A percentile compares a stretch with the other conserved stretches of the same genome.
Evolutionary conservation across 1,140 invertebrate species (phyloP).

Genomic region (Diachasma alloeum): DNA sequence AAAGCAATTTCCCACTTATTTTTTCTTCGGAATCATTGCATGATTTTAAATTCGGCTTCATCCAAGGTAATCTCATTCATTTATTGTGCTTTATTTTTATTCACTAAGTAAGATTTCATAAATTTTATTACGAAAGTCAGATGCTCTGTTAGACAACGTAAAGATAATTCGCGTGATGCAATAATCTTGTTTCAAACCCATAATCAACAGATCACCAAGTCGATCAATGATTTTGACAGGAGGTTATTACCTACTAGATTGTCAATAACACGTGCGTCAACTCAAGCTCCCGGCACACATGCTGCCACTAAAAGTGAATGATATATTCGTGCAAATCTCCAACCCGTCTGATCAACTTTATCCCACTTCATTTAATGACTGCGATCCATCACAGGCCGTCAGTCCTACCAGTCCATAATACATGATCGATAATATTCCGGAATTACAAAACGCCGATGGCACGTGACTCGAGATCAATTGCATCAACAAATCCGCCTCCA

Average conservation of each 20-base stretch:
- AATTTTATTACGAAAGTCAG: too few species aligned
- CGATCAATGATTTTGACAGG: neutral
- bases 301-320: neutral
- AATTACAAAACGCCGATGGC: neutral
- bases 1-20: too few species aligned
- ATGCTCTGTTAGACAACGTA: too few species aligned
- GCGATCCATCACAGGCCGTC: conserved; percentile 60
- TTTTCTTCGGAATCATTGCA: too few species aligned
- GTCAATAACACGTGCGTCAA: neutral
- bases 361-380: conserved; percentile 61
- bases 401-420: conserved; percentile 58
- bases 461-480: neutral
- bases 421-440: conserved; percentile 54
- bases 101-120: too few species aligned
- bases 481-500: neutral
- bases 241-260: neutral
- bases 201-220: neutral
- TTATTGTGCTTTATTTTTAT: too few species aligned
- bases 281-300: neutral
- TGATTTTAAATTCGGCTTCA: too few species aligned
- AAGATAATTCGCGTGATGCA: too few species aligned
- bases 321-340: neutral
- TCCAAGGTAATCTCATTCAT: too few species aligned
- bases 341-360: conserved; percentile 17
- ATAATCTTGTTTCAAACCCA: neutral